These are phyloP conservation scores for Dendrophyllia cribrosa DNA, from an alignment of 64 coral and sea anemone species.

Conservation along the genomic window DNA sequence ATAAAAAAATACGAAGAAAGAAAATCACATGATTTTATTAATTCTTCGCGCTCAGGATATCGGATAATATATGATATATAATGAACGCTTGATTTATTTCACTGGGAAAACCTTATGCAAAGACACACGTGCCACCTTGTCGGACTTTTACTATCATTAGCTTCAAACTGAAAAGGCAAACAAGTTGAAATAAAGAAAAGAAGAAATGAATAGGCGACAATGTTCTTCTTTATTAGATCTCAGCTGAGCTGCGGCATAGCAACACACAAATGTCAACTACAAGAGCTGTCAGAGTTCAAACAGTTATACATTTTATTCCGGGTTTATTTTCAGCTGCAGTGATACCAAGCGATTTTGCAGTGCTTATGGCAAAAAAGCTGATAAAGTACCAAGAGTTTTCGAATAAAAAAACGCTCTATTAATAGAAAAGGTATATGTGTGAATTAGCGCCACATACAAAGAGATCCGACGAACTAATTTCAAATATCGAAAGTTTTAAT, in stretches of 20 bases:
- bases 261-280: neutral
- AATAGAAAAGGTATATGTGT: neutral
- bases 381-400: no score
- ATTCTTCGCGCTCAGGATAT: neutral
- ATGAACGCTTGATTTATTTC: neutral
- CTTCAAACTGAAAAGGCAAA: constrained; percentile 26
- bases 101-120: neutral
- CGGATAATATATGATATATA: neutral
- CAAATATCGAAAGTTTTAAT: constrained; percentile 43
- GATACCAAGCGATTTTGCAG: neutral
- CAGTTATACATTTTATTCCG: neutral
- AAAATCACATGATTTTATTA: no score
- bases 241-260: neutral
- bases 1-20: no score
- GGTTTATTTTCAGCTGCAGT: neutral
- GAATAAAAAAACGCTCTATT: neutral
- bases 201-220: neutral
- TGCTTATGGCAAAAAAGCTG: neutral
- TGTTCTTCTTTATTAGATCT: constrained; percentile 21
- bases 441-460: constrained; percentile 11
- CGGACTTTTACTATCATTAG: neutral
- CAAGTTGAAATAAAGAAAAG: neutral
- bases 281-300: neutral
- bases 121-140: neutral
- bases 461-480: neutral